Base-by-base conservation (phyloP, 2,113 vertebrate species). In the Neodontobutis hainanensis region DNA sequence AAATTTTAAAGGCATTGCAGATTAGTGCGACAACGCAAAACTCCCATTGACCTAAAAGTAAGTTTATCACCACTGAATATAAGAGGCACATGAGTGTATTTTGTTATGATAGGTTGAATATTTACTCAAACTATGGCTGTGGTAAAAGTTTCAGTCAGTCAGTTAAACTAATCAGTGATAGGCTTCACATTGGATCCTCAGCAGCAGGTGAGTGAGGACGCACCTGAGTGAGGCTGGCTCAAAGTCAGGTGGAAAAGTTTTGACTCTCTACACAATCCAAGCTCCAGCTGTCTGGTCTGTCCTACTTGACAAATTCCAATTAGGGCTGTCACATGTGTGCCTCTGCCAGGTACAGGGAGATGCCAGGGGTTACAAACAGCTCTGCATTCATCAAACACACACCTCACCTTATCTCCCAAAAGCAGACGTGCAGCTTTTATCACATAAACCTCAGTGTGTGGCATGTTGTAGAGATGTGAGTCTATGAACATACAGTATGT, bases 391-490 rank as follows among this genome's bases (percentile, higher is more conserved):
- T 35, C 60, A 65, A 36, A 65, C 59, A 64, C 27, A 68, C 61
- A 50, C 47, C 68, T 78, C 62, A 52, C 63, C 85, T 91, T 93
- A 93, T 93, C 91, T 88, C 70, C 72, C 36, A 46, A 55, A 74
- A 86, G 74, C 90, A 92, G 89, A 87, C 77, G 78, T 81, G 67
- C 68, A 70, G 45, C 49, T 73, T 71, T 59, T 43, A 43, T 75
- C 73, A 68, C 65, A 59, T 77, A 76, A 82, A 63, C 38, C 34
- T 70, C 59, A 44, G 52, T 12, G 58, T 62, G 46, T 61, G 6
- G 53, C 11, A 52, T 68, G 65, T 66, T 44, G 42, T 8, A 44
- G 5, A n/a, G 15, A 68, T 74, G 74, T 52, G 19, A 36, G 7
- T n/a, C 46, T 46, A 61, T 44, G 11, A 40, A 46, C 16, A 36